Conservation (phyloP, 2,797 vertebrate species). For the Oryzias dopingdopingensis region DNA sequence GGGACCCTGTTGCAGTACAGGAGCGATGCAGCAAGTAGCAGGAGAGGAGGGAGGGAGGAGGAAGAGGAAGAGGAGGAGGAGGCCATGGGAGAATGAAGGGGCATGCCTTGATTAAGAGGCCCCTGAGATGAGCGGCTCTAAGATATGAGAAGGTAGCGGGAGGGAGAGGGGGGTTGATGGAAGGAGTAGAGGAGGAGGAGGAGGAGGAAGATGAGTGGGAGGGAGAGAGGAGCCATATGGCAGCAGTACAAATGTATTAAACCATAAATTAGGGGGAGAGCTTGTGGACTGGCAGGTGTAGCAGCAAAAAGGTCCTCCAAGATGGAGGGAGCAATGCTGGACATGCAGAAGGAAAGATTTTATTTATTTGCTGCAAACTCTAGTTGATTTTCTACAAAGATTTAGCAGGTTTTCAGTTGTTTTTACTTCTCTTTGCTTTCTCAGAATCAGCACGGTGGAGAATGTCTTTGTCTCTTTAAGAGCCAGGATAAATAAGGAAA, state of each 20-base stretch:
- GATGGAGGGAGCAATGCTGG: slow-evolving; percentile 36
- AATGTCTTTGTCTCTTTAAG: too few species aligned
- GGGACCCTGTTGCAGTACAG: slow-evolving; percentile 40
- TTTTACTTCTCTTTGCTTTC: background rate
- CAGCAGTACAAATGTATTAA: slow-evolving; percentile 78
- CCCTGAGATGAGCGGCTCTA: slow-evolving; percentile 65
- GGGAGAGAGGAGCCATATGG: slow-evolving; percentile 70
- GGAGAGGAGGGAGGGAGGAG: slow-evolving; percentile 16
- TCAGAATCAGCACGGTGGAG: too few species aligned
- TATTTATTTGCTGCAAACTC: too few species aligned
- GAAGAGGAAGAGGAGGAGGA: slow-evolving; percentile 24
- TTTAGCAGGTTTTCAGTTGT: slow-evolving; percentile 1
- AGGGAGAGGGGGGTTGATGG: slow-evolving; percentile 39
- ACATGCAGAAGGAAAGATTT: slow-evolving; percentile 10
- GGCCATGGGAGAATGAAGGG: slow-evolving; percentile 30
- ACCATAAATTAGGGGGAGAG: slow-evolving; percentile 73
- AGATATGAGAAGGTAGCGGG: slow-evolving; percentile 54
- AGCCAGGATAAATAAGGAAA: too few species aligned
- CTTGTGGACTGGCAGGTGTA: slow-evolving; percentile 64
- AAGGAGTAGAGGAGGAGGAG: slow-evolving; percentile 28
- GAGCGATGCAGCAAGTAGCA: slow-evolving; percentile 18
- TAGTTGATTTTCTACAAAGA: too few species aligned
- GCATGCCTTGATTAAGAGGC: slow-evolving; percentile 65
- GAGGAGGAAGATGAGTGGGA: slow-evolving; percentile 18
- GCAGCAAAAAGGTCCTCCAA: slow-evolving; percentile 52